Evolutionary conservation across 2,113 vertebrate species (phyloP).

Genomic region (Ondatra zibethicus): DNA sequence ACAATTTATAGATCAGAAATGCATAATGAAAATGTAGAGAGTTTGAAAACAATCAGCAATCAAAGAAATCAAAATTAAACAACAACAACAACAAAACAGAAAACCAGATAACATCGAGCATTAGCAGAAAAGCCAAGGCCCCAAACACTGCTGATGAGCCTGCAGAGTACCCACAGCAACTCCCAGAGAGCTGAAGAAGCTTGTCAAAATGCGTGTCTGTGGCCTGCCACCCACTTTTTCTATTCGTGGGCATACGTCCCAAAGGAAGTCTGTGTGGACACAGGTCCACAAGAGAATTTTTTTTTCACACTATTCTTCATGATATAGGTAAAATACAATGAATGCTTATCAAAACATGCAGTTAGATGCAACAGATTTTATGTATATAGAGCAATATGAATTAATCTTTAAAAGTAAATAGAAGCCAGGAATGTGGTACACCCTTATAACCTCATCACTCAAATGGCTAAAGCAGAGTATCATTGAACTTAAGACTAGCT

Average conservation of each 20-base stretch:
- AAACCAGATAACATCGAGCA: not conserved
- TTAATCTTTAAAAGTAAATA: not conserved
- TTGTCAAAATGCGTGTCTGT: not conserved
- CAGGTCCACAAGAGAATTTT: not conserved
- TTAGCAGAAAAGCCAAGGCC: not conserved
- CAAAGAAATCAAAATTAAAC: not conserved
- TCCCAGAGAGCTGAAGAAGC: not conserved
- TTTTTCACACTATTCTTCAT: not conserved
- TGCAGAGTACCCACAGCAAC: not conserved
- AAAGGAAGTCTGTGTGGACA: not conserved
- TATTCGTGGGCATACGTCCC: not conserved
- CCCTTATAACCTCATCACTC: not conserved
- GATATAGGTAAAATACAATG: not conserved
- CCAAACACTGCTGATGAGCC: too few relatives aligned
- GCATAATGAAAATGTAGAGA: not conserved
- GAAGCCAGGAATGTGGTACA: not conserved
- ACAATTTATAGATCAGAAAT: not conserved
- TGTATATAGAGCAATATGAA: not conserved
- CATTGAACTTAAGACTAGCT: not conserved
- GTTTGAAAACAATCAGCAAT: not conserved
- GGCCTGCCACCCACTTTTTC: not conserved
- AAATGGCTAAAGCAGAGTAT: not conserved
- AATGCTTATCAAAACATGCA: not conserved
- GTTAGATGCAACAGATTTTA: not conserved
- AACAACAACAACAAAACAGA: not conserved